Conservation (phyloP, 2,113 vertebrate species). For the Myrmecobius fasciatus region DNA sequence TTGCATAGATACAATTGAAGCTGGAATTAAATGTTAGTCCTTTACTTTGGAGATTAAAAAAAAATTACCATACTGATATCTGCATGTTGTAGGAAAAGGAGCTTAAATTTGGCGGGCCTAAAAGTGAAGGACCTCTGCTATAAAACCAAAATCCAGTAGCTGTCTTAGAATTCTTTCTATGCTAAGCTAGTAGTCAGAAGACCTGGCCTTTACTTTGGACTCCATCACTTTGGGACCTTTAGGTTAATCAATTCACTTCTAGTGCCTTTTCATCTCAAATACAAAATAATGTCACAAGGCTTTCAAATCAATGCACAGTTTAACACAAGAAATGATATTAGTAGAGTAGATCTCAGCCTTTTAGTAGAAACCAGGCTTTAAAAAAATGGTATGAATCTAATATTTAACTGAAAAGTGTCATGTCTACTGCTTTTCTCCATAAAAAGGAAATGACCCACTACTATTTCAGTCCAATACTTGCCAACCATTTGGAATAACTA, state of each 20-base stretch:
- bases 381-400: neutral
- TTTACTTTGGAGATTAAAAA: neutral
- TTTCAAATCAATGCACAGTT: neutral
- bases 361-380: neutral
- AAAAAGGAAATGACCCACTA: slow-evolving; percentile 32
- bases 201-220: neutral
- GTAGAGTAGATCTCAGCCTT: neutral
- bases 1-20: neutral
- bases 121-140: neutral
- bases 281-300: neutral
- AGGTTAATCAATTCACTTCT: slow-evolving; percentile 10
- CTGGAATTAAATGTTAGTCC: neutral
- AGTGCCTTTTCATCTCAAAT: neutral
- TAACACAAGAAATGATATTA: neutral
- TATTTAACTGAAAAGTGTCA: neutral
- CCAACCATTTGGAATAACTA: slow-evolving; percentile 42
- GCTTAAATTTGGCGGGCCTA: no score
- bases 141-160: neutral
- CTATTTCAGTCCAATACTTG: slow-evolving; percentile 26
- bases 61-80: neutral
- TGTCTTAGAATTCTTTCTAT: neutral
- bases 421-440: neutral
- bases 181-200: neutral
- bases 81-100: neutral
- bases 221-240: neutral